Evolutionary conservation across 2,113 vertebrate genomes (phyloP), one percentile per base, ranked within the genome.

Genomic region (Larimichthys crocea): DNA sequence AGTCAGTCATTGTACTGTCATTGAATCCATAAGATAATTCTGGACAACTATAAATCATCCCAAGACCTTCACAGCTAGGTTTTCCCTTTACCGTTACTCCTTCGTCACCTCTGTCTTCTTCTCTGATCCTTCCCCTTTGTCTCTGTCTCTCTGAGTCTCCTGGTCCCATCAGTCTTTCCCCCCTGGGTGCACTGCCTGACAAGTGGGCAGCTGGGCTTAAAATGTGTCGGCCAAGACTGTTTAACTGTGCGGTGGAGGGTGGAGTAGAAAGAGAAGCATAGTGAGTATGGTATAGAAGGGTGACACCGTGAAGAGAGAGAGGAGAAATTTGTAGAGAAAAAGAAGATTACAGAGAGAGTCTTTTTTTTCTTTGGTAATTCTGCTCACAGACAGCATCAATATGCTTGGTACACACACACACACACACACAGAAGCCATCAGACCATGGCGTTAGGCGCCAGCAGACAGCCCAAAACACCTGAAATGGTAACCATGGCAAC

Each of bases 401-500:
- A 79, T 80, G 62, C 71, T 42, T 50, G 17, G 48, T 78, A 63
- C 60, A 74, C 24, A 69, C 17, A 64, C 46, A 71, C 62, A 72
- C 50, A 79, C 69, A 56, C 52, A 31, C 40, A 66, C 52, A 44
- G 42, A 55, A 83, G 86, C 56, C 66, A 76, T 73, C 79, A 88
- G 75, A 77, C 74, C 75, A 68, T 63, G 50, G 67, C 69, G 71
- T 73, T 72, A 57, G 65, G 63, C 35, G 1, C 49, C 44, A 76
- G 71, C 46, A 64, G 61, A 66, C 59, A 83, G 48, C 80, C 60
- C 68, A 46, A 85, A 92, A 88, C 90, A 89, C 90, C 88, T 91
- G 76, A 86, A 86, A 66, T 10, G 14, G 88, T 89, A 62, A 82
- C 92, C 89, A 91, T 86, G 84, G 87, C 74, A 90, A 92, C 90